A percentile compares a stretch with the other conserved stretches of the same genome.
phyloP scores from a whole-genome alignment of 1,140 invertebrate genomes.

The Schlechtendalia chinensis region DNA sequence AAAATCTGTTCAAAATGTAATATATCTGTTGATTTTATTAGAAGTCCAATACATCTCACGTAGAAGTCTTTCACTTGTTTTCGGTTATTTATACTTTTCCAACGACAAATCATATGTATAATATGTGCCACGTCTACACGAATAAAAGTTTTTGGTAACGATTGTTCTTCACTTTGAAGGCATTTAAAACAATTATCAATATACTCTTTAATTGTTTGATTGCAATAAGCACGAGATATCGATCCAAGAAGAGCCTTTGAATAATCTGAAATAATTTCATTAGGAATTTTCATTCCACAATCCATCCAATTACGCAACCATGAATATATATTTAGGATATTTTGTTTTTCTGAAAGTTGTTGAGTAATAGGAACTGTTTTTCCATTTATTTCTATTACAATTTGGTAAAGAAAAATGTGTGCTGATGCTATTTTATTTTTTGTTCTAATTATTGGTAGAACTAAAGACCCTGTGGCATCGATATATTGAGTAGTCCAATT shows the following conservation, averaged over 20 bases:
- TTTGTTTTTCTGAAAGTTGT: neutral
- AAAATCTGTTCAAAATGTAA: neutral
- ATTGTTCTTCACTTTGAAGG: neutral
- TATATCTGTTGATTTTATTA: neutral
- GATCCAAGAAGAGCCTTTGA: neutral
- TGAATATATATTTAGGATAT: neutral
- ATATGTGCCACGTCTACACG: neutral
- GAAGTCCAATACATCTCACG: neutral
- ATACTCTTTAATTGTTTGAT: neutral
- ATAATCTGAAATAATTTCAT: neutral
- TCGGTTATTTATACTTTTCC: neutral
- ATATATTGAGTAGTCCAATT: neutral
- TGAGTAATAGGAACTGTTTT: neutral
- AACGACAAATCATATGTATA: neutral
- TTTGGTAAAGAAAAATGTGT: constrained; percentile 5
- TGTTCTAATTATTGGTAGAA: neutral
- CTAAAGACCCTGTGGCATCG: neutral
- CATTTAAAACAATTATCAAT: neutral
- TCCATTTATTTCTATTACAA: neutral
- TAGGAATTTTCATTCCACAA: neutral
- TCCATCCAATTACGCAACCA: neutral
- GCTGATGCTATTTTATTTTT: neutral
- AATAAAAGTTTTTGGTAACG: neutral
- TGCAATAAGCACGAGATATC: neutral
- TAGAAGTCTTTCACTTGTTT: constrained; percentile 1